phyloP scores from a whole-genome alignment of 2,888 invertebrate genomes.

The Pegoplata infirma region DNA sequence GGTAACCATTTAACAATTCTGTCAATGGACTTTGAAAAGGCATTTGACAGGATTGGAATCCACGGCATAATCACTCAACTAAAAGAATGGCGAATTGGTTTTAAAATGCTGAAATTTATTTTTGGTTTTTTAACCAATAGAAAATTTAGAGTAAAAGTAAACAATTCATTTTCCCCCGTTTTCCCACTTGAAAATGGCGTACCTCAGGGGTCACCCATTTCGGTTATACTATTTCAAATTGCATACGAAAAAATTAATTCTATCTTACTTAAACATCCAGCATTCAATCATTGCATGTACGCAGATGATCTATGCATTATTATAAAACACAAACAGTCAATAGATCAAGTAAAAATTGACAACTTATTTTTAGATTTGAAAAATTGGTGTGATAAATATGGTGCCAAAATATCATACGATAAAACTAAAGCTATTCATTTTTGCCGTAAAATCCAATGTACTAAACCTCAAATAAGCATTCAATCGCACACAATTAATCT shows the following conservation, averaged over 20 bases:
- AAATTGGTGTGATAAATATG: no score
- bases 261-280: slow-evolving; percentile 25
- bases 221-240: slow-evolving; percentile 48
- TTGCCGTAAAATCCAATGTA: not conserved
- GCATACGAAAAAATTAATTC: slow-evolving; percentile 42
- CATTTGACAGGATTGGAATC: slow-evolving; percentile 57
- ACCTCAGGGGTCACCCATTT: slow-evolving; percentile 52
- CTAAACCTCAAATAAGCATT: not conserved
- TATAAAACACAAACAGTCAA: not conserved
- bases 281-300: slow-evolving; percentile 49
- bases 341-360: no score
- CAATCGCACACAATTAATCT: not conserved
- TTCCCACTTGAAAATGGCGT: slow-evolving; percentile 35
- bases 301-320: slow-evolving; percentile 60
- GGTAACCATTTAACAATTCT: slow-evolving; percentile 41
- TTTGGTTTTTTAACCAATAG: no score
- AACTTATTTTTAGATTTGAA: no score
- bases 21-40: no score
- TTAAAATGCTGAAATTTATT: slow-evolving; percentile 39
- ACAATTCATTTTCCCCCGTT: slow-evolving; percentile 7
- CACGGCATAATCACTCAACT: slow-evolving; percentile 32
- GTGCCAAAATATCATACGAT: no score
- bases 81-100: slow-evolving; percentile 15
- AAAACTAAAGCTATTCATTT: no score
- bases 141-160: slow-evolving; percentile 26